A percentile compares a stretch with the other conserved stretches of the same genome.
phyloP scores from a whole-genome alignment of 2,797 vertebrate genomes.

The Eidolon dupreanum region DNA sequence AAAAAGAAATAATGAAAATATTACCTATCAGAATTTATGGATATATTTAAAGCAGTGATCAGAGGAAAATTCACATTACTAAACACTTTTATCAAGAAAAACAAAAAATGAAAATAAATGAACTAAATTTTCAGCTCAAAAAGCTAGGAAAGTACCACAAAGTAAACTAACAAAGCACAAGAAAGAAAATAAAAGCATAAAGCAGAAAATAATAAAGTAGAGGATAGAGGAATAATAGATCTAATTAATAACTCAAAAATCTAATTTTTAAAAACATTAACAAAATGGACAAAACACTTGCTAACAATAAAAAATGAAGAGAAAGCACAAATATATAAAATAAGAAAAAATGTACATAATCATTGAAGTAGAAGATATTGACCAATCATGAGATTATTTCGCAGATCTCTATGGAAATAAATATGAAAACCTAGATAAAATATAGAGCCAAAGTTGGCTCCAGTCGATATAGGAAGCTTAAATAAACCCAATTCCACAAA shows the following conservation, averaged over 20 bases:
- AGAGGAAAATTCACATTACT: not conserved
- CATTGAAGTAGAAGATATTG: not conserved
- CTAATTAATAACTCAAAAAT: not conserved
- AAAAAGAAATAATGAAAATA: constrained; percentile 25
- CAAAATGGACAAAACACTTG: not conserved
- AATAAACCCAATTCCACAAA: not conserved
- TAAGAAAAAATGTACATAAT: not conserved
- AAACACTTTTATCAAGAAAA: not conserved
- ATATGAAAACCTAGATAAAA: not conserved
- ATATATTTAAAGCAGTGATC: not conserved
- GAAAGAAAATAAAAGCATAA: not conserved
- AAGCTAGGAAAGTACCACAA: not conserved
- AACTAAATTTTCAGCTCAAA: not conserved
- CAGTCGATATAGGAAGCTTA: not conserved
- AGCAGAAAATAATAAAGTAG: not conserved
- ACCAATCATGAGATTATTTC: not conserved
- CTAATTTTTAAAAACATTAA: not conserved
- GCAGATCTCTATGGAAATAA: not conserved
- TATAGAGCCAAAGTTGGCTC: not conserved
- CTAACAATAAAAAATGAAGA: not conserved
- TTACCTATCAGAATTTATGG: not conserved
- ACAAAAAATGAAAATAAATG: not conserved
- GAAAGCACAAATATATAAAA: not conserved
- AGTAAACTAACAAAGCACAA: not conserved
- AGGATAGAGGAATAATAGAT: not conserved